Evolutionary conservation across 2,888 invertebrate genomes (phyloP), one percentile per base, ranked within the genome.

Genomic region (Eilema sororculum): DNA sequence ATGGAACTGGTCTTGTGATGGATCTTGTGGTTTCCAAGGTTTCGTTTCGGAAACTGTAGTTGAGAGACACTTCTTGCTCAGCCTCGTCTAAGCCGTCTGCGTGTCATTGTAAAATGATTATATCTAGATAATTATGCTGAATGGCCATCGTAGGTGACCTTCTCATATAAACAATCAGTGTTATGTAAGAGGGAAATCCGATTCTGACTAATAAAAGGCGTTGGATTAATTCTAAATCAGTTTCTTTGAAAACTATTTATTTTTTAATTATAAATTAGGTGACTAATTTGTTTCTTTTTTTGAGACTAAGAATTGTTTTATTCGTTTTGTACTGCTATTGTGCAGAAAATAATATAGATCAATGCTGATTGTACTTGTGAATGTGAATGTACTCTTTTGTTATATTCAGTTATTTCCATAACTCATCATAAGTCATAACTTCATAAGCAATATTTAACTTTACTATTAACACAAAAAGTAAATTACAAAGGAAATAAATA

Each of bases 101-200:
- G 52, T 52, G 52, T 9, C n/a, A n/a, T 9, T n/a, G 20, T n/a
- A 52, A 52, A 52, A 28, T n/a, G 16, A 52, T 16, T 25, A 1
- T 20, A 41, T 9, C 37, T 62, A 62, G 37, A 9, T 37, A 52
- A n/a, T 52, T 25, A 16, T 13, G 24, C 9, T 24, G 37, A 62
- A 24, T 41, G 62, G 24, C 62, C 62, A 41, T 62, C 16, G 16
- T 10, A 20, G 37, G 52, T 41, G 62, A 62, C 41, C 62, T 9
- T 37, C 24, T 62, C 25, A 24, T 37, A 41, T 41, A 25, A 24
- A 62, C 24, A 41, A 41, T 25, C 20, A 25, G 25, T 41, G 41
- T 41, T 62, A 62, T 25, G 16, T 25, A 62, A 41, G 41, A 24
- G 62, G 37, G 25, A 28, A 24, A 37, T 61, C 22, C 22, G 37